phyloP scores from a whole-genome alignment of 2,888 invertebrate genomes.

The Philaethria dido region DNA sequence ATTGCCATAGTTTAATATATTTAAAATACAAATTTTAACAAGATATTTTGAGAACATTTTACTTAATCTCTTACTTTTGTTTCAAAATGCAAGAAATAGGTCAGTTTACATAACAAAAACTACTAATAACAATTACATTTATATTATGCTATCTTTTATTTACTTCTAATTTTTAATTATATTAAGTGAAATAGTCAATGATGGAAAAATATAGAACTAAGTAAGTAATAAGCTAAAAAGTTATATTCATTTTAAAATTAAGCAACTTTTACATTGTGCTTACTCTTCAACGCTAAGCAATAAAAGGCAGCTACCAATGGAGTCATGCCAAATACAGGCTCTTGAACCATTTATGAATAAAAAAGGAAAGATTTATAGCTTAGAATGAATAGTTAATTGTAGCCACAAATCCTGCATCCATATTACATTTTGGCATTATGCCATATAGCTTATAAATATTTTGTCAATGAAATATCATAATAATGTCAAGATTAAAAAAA shows the following conservation, averaged over 20 bases:
- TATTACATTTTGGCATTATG: constrained; percentile 65
- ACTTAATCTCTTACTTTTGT: not conserved
- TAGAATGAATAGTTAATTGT: constrained; percentile 73
- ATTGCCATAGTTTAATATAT: not conserved
- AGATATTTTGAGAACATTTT: not conserved
- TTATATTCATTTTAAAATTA: not conserved
- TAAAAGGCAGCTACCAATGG: constrained; percentile 34
- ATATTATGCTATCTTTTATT: not conserved
- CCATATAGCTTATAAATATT: constrained; percentile 58
- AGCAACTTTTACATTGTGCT: constrained; percentile 7
- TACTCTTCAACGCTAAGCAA: not conserved
- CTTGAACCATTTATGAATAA: constrained; percentile 55
- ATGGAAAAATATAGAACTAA: not conserved
- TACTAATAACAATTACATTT: not conserved
- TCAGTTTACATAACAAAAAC: not conserved
- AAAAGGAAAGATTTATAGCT: constrained; percentile 70
- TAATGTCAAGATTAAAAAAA: not conserved
- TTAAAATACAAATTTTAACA: not conserved
- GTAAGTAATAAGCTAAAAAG: not conserved
- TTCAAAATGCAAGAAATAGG: not conserved
- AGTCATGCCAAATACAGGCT: constrained; percentile 41
- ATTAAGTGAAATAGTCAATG: not conserved
- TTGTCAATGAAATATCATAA: constrained; percentile 25
- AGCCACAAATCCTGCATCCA: constrained; percentile 63
- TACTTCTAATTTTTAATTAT: not conserved